Conservation (phyloP, 2,797 vertebrate species). For the Amblyopsis hoosieri region DNA sequence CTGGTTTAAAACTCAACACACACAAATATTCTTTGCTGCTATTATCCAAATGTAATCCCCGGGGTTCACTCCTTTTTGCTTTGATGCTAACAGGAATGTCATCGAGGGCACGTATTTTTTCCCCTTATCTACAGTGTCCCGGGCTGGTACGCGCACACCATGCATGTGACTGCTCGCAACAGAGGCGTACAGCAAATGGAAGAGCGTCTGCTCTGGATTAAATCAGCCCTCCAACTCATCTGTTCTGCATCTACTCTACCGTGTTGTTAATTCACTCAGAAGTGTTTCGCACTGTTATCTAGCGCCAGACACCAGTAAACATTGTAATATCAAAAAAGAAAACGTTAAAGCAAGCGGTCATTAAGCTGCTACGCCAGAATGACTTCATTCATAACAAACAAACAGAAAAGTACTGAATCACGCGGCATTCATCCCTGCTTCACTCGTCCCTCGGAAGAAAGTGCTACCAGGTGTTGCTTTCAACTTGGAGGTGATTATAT, state of each 20-base stretch:
- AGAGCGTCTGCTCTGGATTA: neutral
- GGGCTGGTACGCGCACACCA: too few species aligned
- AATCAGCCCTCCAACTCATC: neutral
- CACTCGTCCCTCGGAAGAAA: slow-evolving; percentile 25
- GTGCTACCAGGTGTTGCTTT: slow-evolving; percentile 56
- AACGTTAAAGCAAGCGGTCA: neutral
- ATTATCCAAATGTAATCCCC: too few species aligned
- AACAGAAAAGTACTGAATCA: slow-evolving; percentile 5
- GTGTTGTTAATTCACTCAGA: neutral
- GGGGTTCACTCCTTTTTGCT: too few species aligned
- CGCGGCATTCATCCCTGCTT: slow-evolving; percentile 22
- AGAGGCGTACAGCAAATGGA: neutral
- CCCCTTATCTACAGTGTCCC: too few species aligned
- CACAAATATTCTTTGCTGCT: neutral
- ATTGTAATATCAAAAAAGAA: neutral
- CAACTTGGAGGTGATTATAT: slow-evolving; percentile 25
- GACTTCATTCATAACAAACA: slow-evolving; percentile 13
- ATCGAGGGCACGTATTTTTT: too few species aligned
- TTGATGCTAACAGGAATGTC: too few species aligned
- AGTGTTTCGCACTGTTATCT: slow-evolving; percentile 1
- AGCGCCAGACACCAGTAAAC: slow-evolving; percentile 5
- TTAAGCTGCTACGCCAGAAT: slow-evolving; percentile 4
- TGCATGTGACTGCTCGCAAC: neutral
- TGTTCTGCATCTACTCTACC: neutral
- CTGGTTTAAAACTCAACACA: neutral